phyloP scores from a whole-genome alignment of 2,797 vertebrate species.

The Anabacerthia variegaticeps region DNA sequence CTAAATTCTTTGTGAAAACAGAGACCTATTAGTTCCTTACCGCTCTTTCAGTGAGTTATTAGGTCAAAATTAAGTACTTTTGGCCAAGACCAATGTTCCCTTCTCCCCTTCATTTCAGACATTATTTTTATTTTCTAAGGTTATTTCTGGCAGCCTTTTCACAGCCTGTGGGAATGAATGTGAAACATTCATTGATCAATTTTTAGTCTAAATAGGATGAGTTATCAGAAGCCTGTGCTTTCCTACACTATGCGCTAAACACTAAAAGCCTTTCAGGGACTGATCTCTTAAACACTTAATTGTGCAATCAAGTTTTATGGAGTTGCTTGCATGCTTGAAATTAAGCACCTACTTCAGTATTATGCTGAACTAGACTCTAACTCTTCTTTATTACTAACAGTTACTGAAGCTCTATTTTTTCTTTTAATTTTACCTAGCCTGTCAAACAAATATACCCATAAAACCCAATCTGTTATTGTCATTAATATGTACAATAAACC shows the following conservation, averaged over 20 bases:
- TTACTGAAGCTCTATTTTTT: slow-evolving; percentile 2
- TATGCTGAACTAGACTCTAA: not conserved
- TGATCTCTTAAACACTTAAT: slow-evolving; percentile 25
- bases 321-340: slow-evolving; percentile 21
- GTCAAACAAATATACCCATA: slow-evolving; percentile 23
- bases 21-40: not conserved
- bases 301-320: slow-evolving; percentile 37
- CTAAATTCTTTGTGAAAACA: not conserved
- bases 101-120: not conserved
- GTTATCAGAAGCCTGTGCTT: not conserved
- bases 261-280: slow-evolving; percentile 29
- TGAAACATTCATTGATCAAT: not conserved
- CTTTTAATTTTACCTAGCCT: slow-evolving; percentile 23
- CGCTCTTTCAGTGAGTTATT: not conserved
- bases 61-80: not conserved
- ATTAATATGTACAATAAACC: not conserved
- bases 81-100: not conserved
- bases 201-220: not conserved
- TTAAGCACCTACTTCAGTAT: slow-evolving; percentile 23
- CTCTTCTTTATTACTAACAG: slow-evolving; percentile 34
- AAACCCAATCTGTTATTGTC: slow-evolving; percentile 23
- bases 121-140: not conserved
- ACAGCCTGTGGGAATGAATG: not conserved
- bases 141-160: not conserved
- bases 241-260: not conserved